These are phyloP conservation scores for Antheraea mylitta DNA, from an alignment of 1,140 invertebrate species.

Conservation along the genomic window DNA sequence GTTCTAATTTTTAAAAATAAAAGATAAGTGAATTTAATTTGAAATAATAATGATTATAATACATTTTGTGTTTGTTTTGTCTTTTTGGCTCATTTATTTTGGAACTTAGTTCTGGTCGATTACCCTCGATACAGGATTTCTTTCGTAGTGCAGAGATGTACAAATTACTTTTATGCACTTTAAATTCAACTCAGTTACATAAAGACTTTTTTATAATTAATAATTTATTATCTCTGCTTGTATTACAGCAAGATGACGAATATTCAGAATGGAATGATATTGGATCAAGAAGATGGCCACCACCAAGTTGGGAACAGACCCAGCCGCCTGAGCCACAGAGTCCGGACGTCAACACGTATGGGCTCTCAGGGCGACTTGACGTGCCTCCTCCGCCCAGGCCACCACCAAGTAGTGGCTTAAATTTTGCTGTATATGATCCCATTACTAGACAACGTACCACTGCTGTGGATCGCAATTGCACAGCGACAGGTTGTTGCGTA, in stretches of 20 bases:
- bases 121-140: no score
- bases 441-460: conserved; percentile 78
- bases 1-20: no score
- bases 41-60: no score
- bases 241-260: conserved; percentile 46
- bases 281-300: conserved; percentile 33
- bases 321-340: conserved; percentile 11
- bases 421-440: conserved; percentile 78
- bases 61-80: no score
- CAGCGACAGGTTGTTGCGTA: conserved; percentile 83
- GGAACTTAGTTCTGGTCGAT: no score
- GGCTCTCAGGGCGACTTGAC: conserved; percentile 35
- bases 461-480: conserved; percentile 80
- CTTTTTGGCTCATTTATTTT: no score
- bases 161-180: no score
- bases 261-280: conserved; percentile 43
- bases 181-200: no score
- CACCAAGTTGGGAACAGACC: conserved; percentile 14
- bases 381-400: conserved; percentile 25
- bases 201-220: background rate
- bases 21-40: no score
- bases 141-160: no score
- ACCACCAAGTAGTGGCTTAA: conserved; percentile 42
- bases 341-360: conserved; percentile 23
- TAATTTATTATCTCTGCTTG: conserved; percentile 11